Base-by-base conservation (phyloP, 2,113 vertebrate genomes). In the Ellobius talpinus region DNA sequence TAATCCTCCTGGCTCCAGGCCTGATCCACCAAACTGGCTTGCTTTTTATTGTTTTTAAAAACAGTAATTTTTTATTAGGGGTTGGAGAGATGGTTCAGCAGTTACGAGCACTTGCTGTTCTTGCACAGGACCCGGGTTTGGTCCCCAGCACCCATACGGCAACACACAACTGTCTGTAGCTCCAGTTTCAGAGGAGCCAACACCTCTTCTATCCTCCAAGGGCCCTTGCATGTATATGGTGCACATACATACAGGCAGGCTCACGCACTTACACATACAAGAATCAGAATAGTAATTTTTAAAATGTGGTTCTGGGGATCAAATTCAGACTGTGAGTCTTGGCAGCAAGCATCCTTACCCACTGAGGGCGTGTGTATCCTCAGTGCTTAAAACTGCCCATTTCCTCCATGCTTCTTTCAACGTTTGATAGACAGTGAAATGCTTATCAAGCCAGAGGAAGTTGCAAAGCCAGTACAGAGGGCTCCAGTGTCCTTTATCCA, bases 391-490 rank as follows among this genome's bases (percentile, higher is more conserved):
- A 50, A 70, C 31, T 26, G 65, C 33, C 85, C 52, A 14, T n/a
- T 36, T 63, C 24, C 23, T 24, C n/a, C 81, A 63, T 31, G 31
- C 21, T 17, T 26, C 33, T 26, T 63, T 65, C 10, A 42, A 84
- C 21, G 16, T 65, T 70, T 47, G 52, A 23, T 70, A 66, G 61
- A 23, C 63, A 66, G 55, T 58, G 72, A 82, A 93, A 90, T 52
- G 87, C 88, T 87, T 96, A 86, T 8, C 79, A 84, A 86, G 21
- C 52, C 72, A 17, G 47, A 58, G 79, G 68, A 87, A 52, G 33
- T 16, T 87, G 65, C 33, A 72, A 36, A 72, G 86, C 6, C 52
- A 29, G 66, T 17, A 26, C 33, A 68, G 92, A 87, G 26, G 68
- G 55, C 33, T 68, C 33, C 19, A 0, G 39, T 36, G 10, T 5